A percentile compares a stretch with the other conserved stretches of the same genome.
Conservation (phyloP, 2,888 invertebrate species). For the Kryphioiulus occultus region DNA sequence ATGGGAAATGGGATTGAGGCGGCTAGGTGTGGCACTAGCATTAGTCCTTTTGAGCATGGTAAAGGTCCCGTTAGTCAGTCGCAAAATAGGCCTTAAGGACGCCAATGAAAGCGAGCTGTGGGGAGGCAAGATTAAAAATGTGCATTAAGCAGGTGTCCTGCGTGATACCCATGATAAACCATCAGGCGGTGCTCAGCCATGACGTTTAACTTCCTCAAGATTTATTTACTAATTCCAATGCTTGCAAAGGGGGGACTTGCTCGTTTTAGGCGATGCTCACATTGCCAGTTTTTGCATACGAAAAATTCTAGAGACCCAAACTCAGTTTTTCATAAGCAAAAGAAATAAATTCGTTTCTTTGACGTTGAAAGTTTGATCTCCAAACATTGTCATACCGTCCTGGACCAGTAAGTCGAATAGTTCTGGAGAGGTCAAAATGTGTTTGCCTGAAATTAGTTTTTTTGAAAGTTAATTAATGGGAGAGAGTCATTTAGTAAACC, state of each 20-base stretch:
- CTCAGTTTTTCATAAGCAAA: background rate
- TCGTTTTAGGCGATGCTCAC: background rate
- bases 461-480: too few species aligned
- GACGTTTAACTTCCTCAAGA: background rate
- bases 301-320: background rate
- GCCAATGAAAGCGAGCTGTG: background rate
- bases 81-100: background rate
- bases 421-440: background rate
- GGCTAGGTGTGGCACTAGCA: slow-evolving; percentile 1
- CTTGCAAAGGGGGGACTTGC: too few species aligned
- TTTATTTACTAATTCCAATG: background rate
- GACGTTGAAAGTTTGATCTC: background rate
- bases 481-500: too few species aligned
- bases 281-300: background rate
- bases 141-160: background rate
- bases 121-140: background rate
- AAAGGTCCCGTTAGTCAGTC: background rate
- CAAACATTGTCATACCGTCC: background rate
- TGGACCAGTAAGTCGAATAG: background rate
- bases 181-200: background rate
- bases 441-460: background rate
- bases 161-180: background rate
- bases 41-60: background rate
- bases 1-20: slow-evolving; percentile 10
- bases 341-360: background rate